phyloP scores from a whole-genome alignment of 2,888 invertebrate species.

The Cenopis cana region DNA sequence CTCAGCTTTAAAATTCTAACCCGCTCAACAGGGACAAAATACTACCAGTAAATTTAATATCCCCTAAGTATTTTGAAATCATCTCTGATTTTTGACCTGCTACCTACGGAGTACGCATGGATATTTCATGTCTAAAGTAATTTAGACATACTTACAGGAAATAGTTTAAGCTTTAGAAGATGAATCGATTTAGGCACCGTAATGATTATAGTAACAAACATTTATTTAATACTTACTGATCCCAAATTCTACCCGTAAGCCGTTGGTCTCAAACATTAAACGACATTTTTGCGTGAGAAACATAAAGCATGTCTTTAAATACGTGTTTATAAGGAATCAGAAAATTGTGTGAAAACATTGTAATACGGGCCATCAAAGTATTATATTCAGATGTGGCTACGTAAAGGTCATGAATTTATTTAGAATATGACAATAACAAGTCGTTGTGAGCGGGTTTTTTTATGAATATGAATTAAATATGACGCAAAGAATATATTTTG shows the following conservation, averaged over 20 bases:
- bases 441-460: neutral
- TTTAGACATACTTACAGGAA: too few species aligned
- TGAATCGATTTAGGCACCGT: too few species aligned
- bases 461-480: neutral
- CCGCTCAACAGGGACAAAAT: too few species aligned
- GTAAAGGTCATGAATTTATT: constrained; percentile 7
- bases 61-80: too few species aligned
- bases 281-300: constrained; percentile 10
- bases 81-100: too few species aligned
- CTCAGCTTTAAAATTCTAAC: too few species aligned
- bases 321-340: constrained; percentile 8
- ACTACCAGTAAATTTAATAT: too few species aligned
- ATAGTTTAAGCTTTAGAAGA: too few species aligned
- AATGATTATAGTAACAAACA: neutral
- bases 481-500: too few species aligned
- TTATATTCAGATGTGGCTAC: constrained; percentile 4
- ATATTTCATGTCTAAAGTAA: too few species aligned
- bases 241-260: neutral
- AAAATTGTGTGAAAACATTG: constrained; percentile 11
- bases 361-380: neutral
- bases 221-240: neutral
- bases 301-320: too few species aligned
- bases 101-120: too few species aligned
- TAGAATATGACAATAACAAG: neutral
- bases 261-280: neutral